phyloP scores from a whole-genome alignment of 2,113 vertebrate genomes.

The Neodon shergylaensis region DNA sequence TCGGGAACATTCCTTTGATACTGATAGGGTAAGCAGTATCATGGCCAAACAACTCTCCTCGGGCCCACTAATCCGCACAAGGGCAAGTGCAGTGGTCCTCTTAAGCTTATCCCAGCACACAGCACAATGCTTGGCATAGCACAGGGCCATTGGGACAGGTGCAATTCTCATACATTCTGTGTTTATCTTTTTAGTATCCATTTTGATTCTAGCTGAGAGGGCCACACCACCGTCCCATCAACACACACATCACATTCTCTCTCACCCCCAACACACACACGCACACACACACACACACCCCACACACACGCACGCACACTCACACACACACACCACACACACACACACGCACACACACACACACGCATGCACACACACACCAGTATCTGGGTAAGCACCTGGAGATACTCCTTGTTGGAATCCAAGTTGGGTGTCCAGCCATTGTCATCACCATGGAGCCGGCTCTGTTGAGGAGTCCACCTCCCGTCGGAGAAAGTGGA shows the following conservation, averaged over 20 bases:
- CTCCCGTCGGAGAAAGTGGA: slow-evolving; percentile 92
- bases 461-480: slow-evolving; percentile 95
- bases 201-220: neutral
- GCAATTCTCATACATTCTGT: neutral
- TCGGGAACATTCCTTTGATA: slow-evolving; percentile 31
- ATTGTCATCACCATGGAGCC: slow-evolving; percentile 95
- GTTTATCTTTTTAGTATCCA: neutral
- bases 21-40: slow-evolving; percentile 25
- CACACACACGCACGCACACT: too few species aligned
- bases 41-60: slow-evolving; percentile 1
- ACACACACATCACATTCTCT: neutral
- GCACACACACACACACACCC: neutral
- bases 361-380: neutral
- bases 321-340: neutral
- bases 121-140: neutral
- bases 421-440: slow-evolving; percentile 97
- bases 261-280: too few species aligned
- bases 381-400: slow-evolving; percentile 86
- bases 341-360: too few species aligned
- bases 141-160: neutral
- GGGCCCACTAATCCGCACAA: neutral
- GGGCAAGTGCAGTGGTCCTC: neutral
- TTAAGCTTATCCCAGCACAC: neutral
- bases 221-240: neutral
- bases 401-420: slow-evolving; percentile 96